phyloP scores from a whole-genome alignment of 2,797 vertebrate genomes.

The Alauda arvensis region DNA sequence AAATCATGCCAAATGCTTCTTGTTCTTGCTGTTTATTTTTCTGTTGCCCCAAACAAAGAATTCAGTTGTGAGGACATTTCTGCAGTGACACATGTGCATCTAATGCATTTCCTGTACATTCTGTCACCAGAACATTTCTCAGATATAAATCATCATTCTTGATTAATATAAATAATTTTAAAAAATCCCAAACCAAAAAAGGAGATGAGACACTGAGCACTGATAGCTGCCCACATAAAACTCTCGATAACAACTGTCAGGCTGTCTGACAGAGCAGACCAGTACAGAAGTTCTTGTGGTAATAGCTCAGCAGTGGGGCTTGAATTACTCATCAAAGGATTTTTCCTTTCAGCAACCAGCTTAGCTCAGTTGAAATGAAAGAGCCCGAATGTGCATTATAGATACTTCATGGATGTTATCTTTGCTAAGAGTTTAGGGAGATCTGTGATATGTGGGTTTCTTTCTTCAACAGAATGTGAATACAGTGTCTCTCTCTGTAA shows the following conservation, averaged over 20 bases:
- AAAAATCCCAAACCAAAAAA: slow-evolving; percentile 44
- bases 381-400: not conserved
- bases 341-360: not conserved
- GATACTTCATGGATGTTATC: not conserved
- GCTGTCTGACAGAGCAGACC: not conserved
- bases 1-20: slow-evolving; percentile 11
- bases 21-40: not conserved
- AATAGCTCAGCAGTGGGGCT: not conserved
- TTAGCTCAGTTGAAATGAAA: not conserved
- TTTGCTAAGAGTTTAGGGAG: not conserved
- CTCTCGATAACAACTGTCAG: not conserved
- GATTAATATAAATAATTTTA: slow-evolving; percentile 23
- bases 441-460: not conserved
- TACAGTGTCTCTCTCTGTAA: slow-evolving; percentile 31
- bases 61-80: slow-evolving; percentile 22
- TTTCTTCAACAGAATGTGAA: slow-evolving; percentile 35
- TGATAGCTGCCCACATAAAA: slow-evolving; percentile 3
- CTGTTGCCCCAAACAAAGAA: slow-evolving; percentile 36
- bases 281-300: not conserved
- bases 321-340: slow-evolving; percentile 18
- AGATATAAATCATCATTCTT: slow-evolving; percentile 16
- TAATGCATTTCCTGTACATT: slow-evolving; percentile 8
- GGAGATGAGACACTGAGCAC: slow-evolving; percentile 37
- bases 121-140: slow-evolving; percentile 32
- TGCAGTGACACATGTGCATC: slow-evolving; percentile 10